Conservation (phyloP, 1,140 invertebrate species). For the Eupristina koningsbergeri region DNA sequence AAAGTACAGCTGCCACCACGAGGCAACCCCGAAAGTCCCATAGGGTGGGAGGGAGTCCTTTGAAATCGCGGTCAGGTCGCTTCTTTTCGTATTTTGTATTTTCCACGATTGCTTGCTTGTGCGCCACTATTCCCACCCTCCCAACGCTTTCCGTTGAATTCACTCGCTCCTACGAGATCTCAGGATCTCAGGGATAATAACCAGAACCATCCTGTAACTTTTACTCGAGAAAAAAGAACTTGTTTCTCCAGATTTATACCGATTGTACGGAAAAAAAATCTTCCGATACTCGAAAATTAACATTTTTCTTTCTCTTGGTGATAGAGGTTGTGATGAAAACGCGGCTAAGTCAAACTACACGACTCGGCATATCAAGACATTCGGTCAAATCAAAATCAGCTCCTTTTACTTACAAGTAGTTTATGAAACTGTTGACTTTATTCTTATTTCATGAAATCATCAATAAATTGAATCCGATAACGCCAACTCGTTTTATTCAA, state of each 20-base stretch:
- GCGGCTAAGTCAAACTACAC: neutral
- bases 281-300: neutral
- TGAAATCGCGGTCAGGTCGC: conserved; percentile 47
- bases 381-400: no score
- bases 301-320: neutral
- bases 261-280: neutral
- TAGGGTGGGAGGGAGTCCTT: conserved; percentile 38
- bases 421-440: neutral
- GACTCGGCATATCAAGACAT: neutral
- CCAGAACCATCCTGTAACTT: conserved; percentile 6
- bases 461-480: neutral
- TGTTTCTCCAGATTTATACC: conserved; percentile 17
- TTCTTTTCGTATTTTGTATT: neutral
- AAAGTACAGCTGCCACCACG: conserved; percentile 28
- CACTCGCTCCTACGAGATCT: neutral
- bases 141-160: conserved; percentile 27
- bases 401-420: neutral
- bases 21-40: conserved; percentile 14
- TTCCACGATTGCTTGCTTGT: neutral
- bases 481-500: neutral
- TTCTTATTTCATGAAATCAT: neutral
- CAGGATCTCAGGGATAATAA: neutral
- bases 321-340: neutral
- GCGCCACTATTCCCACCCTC: neutral
- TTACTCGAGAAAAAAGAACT: neutral